Percentiles rank a stretch among this genome's conserved stretches.
phyloP scores from a whole-genome alignment of 2,797 vertebrate species.

The Sebastolobus altivelis region DNA sequence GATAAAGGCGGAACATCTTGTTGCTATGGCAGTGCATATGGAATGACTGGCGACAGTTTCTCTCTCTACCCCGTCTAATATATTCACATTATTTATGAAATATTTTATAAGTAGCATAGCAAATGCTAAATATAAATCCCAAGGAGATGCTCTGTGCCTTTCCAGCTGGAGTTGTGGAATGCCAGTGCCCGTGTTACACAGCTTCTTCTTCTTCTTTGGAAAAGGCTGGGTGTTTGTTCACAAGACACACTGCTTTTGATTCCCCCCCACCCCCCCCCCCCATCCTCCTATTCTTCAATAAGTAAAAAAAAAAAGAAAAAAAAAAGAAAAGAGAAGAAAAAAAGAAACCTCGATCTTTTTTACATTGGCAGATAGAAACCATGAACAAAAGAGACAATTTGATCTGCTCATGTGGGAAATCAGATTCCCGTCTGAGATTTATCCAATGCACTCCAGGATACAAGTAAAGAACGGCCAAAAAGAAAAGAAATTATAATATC shows the following conservation, averaged over 20 bases:
- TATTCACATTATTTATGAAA: slow-evolving; percentile 89
- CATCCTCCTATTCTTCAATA: slow-evolving; percentile 72
- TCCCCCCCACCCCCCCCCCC: slow-evolving; percentile 40
- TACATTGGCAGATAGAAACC: slow-evolving; percentile 74
- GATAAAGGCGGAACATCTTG: slow-evolving; percentile 88
- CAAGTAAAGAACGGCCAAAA: slow-evolving; percentile 45
- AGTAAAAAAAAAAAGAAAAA: slow-evolving; percentile 57
- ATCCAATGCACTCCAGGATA: slow-evolving; percentile 74
- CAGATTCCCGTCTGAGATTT: slow-evolving; percentile 76
- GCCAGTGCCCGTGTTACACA: slow-evolving; percentile 75
- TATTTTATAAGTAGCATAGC: slow-evolving; percentile 88
- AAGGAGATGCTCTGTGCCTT: slow-evolving; percentile 79
- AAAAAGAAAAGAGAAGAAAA: slow-evolving; percentile 59
- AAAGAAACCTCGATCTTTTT: slow-evolving; percentile 62
- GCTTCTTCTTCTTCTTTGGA: slow-evolving; percentile 71
- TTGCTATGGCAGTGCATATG: slow-evolving; percentile 87
- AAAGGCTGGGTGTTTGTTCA: slow-evolving; percentile 81
- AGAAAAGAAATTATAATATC: slow-evolving; percentile 64
- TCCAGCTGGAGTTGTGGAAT: slow-evolving; percentile 72
- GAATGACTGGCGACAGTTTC: slow-evolving; percentile 83
- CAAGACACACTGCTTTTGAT: slow-evolving; percentile 82
- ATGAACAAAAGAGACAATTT: slow-evolving; percentile 84
- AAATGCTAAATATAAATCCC: slow-evolving; percentile 89
- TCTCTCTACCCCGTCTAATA: slow-evolving; percentile 77
- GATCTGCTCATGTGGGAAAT: slow-evolving; percentile 86